Evolutionary conservation across 2,113 vertebrate species (phyloP), one percentile per base, ranked within the genome.

Genomic region (Peromyscus maniculatus): DNA sequence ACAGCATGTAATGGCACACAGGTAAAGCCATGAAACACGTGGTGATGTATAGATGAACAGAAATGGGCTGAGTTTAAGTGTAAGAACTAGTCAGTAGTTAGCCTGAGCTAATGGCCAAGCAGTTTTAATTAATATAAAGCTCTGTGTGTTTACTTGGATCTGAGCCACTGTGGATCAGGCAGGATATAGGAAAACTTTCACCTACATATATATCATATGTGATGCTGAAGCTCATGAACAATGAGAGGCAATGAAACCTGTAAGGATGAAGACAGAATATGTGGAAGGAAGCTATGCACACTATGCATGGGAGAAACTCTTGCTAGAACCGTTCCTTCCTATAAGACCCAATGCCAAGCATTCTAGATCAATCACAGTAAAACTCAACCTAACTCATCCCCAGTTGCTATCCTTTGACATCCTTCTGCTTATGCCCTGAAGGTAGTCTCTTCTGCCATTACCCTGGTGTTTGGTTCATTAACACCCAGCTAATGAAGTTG

Each of bases 341-440:
- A 24, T 9, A 94, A 55, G 17, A 72, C 3, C 10, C 87, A 39
- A 1, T 24, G 17, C n/a, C 64, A 31, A 95, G 46, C 59, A 93
- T 64, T 87, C 36, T 94, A 89, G 96, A 96, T 96, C 67, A 74
- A 10, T 82, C 96, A 64, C 59, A 97, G 43, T 8, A 97, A 98
- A 66, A 93, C 1, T 10, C 39, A 95, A 49, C 36, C 36, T 21
- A 79, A 64, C 55, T 80, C 66, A 82, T 52, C 79, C 66, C 36
- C 15, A 5, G 1, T 84, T 43, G 71, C 19, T 55, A 62, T 74
- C 57, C 43, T 28, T 72, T 93, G 84, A 43, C 31, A 15, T 94
- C 33, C 26, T 91, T 82, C 28, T 24, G 77, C 15, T 91, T 66
- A 59, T 1, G 80, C 26, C 17, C n/a, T 59, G 52, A n/a, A 22